Conservation (phyloP, 2,113 vertebrate genomes). For the Strix uralensis region DNA sequence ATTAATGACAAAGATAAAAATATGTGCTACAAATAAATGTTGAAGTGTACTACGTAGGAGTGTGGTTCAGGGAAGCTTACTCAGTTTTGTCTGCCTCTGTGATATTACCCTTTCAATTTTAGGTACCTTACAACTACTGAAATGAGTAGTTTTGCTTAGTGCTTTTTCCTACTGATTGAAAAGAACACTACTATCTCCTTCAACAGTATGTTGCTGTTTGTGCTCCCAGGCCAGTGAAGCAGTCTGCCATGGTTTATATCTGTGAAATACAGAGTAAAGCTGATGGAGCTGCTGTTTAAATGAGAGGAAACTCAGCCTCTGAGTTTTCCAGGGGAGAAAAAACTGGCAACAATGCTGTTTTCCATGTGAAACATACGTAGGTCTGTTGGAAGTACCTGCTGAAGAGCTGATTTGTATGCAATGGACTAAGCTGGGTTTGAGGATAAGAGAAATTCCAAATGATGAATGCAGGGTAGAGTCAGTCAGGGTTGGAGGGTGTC, state of each 20-base stretch:
- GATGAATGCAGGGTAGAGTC: neutral
- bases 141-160: neutral
- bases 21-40: neutral
- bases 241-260: neutral
- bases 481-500: fast-evolving
- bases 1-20: neutral
- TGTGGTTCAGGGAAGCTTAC: neutral
- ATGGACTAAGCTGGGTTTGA: neutral
- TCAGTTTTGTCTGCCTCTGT: neutral
- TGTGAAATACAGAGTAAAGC: neutral
- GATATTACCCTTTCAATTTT: neutral
- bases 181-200: neutral
- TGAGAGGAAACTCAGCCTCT: neutral
- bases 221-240: neutral
- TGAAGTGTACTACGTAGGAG: neutral
- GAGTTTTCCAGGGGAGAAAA: neutral
- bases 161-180: neutral
- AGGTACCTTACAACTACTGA: neutral
- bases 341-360: neutral
- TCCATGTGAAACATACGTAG: neutral
- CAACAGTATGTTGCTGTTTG: neutral
- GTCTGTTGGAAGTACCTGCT: neutral
- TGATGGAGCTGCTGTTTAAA: neutral
- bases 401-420: neutral
- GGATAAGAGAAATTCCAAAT: neutral